Percentiles rank a stretch among this genome's conserved stretches.
These are phyloP conservation scores for Anorthoa munda DNA, from an alignment of 2,888 invertebrate genomes.

Conservation along the genomic window DNA sequence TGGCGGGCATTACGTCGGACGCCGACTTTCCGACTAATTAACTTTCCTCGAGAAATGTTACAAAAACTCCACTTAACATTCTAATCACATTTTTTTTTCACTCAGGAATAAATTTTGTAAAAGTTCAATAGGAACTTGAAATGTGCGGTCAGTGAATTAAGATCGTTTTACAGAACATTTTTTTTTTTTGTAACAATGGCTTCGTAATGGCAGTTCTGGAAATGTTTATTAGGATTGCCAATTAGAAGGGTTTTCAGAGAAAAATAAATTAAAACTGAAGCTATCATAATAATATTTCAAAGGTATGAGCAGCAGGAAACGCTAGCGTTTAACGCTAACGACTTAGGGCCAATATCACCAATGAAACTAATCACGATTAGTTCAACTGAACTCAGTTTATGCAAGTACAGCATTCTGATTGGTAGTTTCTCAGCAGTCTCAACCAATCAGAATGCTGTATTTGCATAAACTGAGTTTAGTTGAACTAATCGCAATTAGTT, in stretches of 20 bases:
- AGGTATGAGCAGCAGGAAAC: neutral
- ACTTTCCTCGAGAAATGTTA: constrained; percentile 69
- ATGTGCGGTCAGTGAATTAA: constrained; percentile 56
- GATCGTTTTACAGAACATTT: constrained; percentile 27
- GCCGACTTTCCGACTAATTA: constrained; percentile 73
- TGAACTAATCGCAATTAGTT: no score
- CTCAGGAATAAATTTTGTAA: constrained; percentile 63
- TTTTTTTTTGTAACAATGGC: constrained; percentile 34
- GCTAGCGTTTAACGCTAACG: no score
- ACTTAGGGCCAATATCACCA: no score
- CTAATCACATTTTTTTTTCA: constrained; percentile 69
- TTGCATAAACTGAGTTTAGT: no score
- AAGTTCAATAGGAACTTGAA: constrained; percentile 61
- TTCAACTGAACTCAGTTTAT: no score
- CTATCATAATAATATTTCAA: neutral
- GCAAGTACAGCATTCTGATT: no score
- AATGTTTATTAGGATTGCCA: constrained; percentile 17
- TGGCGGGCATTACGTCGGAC: constrained; percentile 64
- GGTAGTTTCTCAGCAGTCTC: no score
- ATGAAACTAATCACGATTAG: no score
- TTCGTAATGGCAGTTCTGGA: constrained; percentile 28
- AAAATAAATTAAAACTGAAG: neutral
- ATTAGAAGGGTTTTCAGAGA: constrained; percentile 4
- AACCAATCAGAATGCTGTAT: no score
- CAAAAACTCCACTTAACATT: constrained; percentile 70